These are phyloP conservation scores for Imbricaverruca yamaguchii DNA, from an alignment of 2,888 invertebrate genomes.

Conservation along the genomic window DNA sequence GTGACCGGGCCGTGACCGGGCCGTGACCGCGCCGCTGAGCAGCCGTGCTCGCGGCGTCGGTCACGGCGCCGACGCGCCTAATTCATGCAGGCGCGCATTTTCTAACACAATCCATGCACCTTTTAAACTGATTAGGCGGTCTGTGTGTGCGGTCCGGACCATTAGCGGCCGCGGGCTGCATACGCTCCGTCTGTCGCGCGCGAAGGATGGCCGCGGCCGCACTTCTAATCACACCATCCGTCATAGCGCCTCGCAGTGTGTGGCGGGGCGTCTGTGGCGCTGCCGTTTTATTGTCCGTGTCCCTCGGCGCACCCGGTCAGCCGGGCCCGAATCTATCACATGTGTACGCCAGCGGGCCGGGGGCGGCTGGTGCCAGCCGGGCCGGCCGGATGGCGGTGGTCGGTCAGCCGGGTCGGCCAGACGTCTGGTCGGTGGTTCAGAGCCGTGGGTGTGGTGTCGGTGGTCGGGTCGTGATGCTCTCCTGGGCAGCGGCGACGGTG, in stretches of 20 bases:
- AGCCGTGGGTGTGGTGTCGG: too few species aligned
- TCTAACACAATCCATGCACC: constrained; percentile 19
- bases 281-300: constrained; percentile 14
- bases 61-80: not conserved
- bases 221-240: not conserved
- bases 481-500: too few species aligned
- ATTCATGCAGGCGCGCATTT: not conserved
- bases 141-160: not conserved
- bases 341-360: not conserved
- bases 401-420: not conserved
- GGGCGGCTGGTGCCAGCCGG: not conserved
- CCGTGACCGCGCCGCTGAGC: too few species aligned
- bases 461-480: too few species aligned
- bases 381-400: not conserved
- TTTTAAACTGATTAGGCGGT: constrained; percentile 11
- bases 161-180: not conserved
- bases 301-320: not conserved
- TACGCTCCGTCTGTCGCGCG: not conserved
- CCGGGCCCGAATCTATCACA: not conserved
- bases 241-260: not conserved
- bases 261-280: not conserved
- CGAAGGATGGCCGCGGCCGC: not conserved
- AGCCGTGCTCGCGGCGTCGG: not conserved
- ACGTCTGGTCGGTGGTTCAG: too few species aligned
- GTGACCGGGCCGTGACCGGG: not conserved